Evolutionary conservation across 2,888 invertebrate genomes (phyloP), one percentile per base, ranked within the genome.

Genomic region (Myopa testacea): DNA sequence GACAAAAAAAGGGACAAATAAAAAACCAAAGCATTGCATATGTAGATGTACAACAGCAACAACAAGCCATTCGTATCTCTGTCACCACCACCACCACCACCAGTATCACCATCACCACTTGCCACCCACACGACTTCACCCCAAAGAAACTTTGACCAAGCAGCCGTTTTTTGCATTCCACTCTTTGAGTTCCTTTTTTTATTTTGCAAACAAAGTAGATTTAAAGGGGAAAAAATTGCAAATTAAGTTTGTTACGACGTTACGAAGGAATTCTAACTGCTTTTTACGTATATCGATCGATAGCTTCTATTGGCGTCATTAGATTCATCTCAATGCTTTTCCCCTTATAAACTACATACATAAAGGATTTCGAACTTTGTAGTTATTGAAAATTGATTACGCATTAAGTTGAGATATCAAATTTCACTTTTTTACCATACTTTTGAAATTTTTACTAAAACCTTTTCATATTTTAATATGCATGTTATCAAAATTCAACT

Each of bases 181-280:
- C 62, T 62, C 14, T 62, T 62, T 62, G 4, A 62, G 10, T 62
- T 19, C 62, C 72, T 78, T 81, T 77, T 80, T 80, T 84, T n/a
- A n/a, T n/a, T 84, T 82, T 84, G 72, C 83, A 82, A 73, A 81
- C 81, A 75, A 82, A 80, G 50, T 81, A 80, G 85, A 85, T 86
- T 85, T 86, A 60, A 60, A 60, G 19, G 26, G 26, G 37, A 73
- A 81, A 80, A 84, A 85, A 86, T 85, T 85, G 83, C 85, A 86
- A 85, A 85, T 85, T 85, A 84, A 85, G 85, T 85, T 85, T 86
- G 85, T 85, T 84, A 85, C 84, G 83, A 85, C 84, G 85, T 86
- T 85, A 86, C 85, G 85, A 85, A 85, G 85, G 85, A 85, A 86
- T 85, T 85, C 85, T 85, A 83, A 84, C 85, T 86, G 7, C 45